Evolutionary conservation across 2,888 invertebrate genomes (phyloP).

Genomic region (Diachrysia chrysitis): DNA sequence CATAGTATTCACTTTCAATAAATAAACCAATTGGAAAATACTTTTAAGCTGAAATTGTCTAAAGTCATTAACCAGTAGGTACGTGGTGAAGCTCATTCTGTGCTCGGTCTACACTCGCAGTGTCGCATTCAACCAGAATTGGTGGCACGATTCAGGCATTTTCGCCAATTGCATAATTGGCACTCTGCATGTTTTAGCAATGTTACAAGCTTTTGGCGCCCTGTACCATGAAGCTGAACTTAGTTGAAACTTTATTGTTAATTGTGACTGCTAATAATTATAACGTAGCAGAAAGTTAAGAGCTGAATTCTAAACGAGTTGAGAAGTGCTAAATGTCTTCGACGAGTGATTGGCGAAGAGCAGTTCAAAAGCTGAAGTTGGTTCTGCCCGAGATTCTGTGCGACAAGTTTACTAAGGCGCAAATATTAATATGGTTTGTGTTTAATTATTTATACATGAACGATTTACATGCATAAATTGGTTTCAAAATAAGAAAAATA

Average conservation of each 20-base stretch:
- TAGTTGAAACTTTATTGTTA: conserved; percentile 42
- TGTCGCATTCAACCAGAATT: conserved; percentile 8
- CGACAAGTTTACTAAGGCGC: not conserved
- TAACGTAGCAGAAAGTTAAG: conserved; percentile 12
- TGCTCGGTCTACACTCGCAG: not conserved
- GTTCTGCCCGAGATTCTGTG: not conserved
- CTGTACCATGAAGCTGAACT: too few relatives aligned
- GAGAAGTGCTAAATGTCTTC: conserved; percentile 8
- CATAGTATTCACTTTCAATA: not conserved
- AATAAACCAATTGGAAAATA: not conserved
- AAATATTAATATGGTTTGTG: not conserved
- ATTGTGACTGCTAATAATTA: conserved; percentile 33
- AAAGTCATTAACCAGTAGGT: not conserved
- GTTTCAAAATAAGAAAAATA: too few relatives aligned
- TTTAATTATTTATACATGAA: not conserved
- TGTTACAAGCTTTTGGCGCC: conserved; percentile 41
- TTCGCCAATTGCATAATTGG: conserved; percentile 62
- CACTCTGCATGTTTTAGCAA: conserved; percentile 64
- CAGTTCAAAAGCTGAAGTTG: not conserved
- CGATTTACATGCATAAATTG: too few relatives aligned
- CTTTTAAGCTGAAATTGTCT: not conserved
- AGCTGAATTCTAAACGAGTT: conserved; percentile 19
- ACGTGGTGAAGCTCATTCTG: not conserved
- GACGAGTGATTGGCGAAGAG: not conserved
- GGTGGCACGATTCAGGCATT: conserved; percentile 41